Conservation (phyloP, 1,140 invertebrate species). For the Hypsibius dujardini region DNA sequence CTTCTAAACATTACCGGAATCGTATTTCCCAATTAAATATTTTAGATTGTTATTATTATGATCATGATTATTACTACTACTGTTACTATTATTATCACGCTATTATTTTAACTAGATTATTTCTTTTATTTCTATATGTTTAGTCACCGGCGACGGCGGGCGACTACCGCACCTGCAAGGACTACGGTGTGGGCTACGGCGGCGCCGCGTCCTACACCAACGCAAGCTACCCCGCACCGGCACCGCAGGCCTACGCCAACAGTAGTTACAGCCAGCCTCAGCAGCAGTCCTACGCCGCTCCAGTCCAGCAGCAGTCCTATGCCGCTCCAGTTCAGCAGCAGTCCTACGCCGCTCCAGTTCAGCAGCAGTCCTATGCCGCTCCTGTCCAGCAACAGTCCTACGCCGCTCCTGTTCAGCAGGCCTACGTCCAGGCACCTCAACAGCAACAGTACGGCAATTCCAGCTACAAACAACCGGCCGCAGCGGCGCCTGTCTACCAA, state of each 20-base stretch:
- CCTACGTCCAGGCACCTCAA: too few species aligned
- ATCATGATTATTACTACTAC: background rate
- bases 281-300: background rate
- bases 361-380: too few species aligned
- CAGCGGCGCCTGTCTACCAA: background rate
- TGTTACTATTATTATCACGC: background rate
- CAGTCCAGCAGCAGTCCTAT: too few species aligned
- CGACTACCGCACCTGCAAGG: slow-evolving; percentile 16
- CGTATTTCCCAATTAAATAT: too few species aligned
- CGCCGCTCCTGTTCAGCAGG: too few species aligned
- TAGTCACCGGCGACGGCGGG: background rate
- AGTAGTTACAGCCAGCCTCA: background rate
- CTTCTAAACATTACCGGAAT: too few species aligned
- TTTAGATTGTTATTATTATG: too few species aligned
- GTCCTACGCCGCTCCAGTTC: too few species aligned
- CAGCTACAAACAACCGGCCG: background rate
- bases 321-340: too few species aligned
- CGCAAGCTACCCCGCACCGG: too few species aligned
- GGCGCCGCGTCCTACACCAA: too few species aligned
- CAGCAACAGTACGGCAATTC: background rate
- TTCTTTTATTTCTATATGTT: background rate
- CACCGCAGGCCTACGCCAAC: slow-evolving; percentile 8
- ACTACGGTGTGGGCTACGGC: slow-evolving; percentile 1
- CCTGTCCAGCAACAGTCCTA: too few species aligned
- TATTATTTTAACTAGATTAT: background rate